Percentiles rank a stretch among this genome's conserved stretches.
Evolutionary conservation across 2,113 vertebrate genomes (phyloP).

Genomic region (Bolborhynchus lineola): DNA sequence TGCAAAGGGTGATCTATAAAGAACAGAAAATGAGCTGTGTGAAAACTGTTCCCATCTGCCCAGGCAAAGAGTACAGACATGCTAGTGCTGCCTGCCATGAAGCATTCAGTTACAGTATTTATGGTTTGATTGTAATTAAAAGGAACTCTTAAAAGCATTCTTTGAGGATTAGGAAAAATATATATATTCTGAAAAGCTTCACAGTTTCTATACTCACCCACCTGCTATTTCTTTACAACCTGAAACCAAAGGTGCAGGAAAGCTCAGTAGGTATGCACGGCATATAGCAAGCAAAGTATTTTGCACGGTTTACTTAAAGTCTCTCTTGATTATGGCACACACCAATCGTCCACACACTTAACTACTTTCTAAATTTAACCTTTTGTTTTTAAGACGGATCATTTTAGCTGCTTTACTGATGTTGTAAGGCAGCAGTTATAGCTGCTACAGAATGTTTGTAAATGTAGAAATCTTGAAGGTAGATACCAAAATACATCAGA

Average conservation of each 20-base stretch:
- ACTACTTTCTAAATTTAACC: neutral
- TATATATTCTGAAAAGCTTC: neutral
- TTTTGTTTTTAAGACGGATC: neutral
- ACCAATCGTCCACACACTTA: neutral
- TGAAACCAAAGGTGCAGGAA: neutral
- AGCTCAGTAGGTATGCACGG: accelerated
- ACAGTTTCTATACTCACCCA: neutral
- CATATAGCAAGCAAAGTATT: neutral
- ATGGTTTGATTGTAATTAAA: neutral
- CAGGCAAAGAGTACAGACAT: neutral
- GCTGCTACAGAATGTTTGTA: neutral
- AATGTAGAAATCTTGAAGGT: neutral
- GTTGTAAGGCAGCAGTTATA: neutral
- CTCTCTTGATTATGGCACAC: neutral
- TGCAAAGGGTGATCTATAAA: constrained; percentile 73
- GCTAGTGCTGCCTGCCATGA: neutral
- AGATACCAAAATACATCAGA: neutral
- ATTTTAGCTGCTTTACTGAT: neutral
- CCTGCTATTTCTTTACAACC: neutral
- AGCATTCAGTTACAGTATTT: neutral
- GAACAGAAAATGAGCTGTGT: neutral
- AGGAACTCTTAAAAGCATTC: neutral
- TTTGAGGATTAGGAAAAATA: neutral
- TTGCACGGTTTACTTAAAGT: neutral
- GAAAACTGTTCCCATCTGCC: neutral